Base-by-base conservation (phyloP, 2,797 vertebrate genomes). In the Enteromius radiatus region DNA sequence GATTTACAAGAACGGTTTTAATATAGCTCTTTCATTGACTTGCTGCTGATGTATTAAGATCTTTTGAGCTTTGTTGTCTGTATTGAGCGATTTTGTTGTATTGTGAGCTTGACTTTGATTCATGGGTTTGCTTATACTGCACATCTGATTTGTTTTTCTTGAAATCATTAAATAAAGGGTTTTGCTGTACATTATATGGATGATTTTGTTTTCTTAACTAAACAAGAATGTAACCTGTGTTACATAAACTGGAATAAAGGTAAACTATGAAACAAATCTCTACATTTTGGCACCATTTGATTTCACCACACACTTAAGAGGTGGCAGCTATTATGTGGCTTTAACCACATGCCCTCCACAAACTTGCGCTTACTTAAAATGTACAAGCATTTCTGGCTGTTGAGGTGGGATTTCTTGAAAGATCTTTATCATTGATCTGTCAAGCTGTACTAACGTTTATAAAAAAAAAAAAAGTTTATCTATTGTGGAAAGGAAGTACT, bases 1-100 rank as follows among this genome's bases (percentile, higher is more conserved):
- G 91, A 92, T 93, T 90, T 45, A 59, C 85, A 91, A 89, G 92
- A 92, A 93, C 93, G 91, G 28, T 92, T 87, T 86, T 92, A 93
- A 91, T 87, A 74, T 91, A 88, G 90, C 67, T 89, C 90, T 93
- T 93, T 87, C 83, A 88, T 15, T 81, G 70, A 82, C 89, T 89
- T 88, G 90, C 91, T 93, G 90, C 93, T 91, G 88, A 91, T 86
- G 80, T 87, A 82, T 90, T 87, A 91, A 79, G 83, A 78, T 75
- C 54, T 56, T 89, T 86, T 90, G 84, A 88, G 77, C 88, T 90
- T 87, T 91, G 76, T 88, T 89, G 75, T 88, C 85, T 91, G 84
- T 82, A 85, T 85, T 80, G 87, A 84, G 86, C 88, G 82, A 88
- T 89, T 81, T 90, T 8, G 61, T 84, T 91, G 84, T 84, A 87